Evolutionary conservation across 2,113 vertebrate species (phyloP).

Genomic region (Austrofundulus limnaeus): DNA sequence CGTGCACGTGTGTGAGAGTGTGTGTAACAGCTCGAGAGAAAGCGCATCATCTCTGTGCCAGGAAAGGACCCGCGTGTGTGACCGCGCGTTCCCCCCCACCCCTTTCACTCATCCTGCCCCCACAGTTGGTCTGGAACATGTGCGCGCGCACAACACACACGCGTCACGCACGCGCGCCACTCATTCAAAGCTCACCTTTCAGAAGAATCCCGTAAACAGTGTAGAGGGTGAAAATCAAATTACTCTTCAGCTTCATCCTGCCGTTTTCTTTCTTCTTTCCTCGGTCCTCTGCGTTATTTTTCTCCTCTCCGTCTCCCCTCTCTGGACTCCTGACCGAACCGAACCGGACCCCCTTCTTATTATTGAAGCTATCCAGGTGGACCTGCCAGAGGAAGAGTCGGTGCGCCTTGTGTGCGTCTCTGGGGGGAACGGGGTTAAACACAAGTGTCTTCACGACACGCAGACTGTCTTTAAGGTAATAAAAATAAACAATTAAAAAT

Average conservation of each 20-base stretch:
- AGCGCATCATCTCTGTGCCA: constrained; percentile 3
- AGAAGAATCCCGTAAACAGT: constrained; percentile 73
- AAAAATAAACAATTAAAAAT: too few relatives aligned
- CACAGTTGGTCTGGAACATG: constrained; percentile 30
- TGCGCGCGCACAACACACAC: constrained; percentile 4
- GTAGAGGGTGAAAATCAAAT: constrained; percentile 75
- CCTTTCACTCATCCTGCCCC: constrained; percentile 27
- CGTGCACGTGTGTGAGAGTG: background rate
- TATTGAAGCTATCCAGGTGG: constrained; percentile 61
- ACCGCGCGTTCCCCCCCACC: constrained; percentile 32
- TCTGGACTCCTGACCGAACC: constrained; percentile 43
- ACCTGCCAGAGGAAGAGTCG: constrained; percentile 18
- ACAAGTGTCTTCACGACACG: constrained; percentile 34
- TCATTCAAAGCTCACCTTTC: constrained; percentile 66
- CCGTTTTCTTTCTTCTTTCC: constrained; percentile 24
- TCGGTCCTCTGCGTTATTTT: constrained; percentile 34
- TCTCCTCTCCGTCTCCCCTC: constrained; percentile 45
- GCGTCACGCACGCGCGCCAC: constrained; percentile 22
- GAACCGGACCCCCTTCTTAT: constrained; percentile 43
- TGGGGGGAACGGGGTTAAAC: constrained; percentile 12
- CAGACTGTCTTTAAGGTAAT: constrained; percentile 7
- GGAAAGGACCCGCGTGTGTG: constrained; percentile 33
- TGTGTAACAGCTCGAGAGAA: background rate
- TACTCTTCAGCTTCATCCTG: constrained; percentile 74
- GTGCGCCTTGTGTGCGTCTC: constrained; percentile 46